A percentile compares a stretch with the other conserved stretches of the same genome.
Conservation (phyloP, 2,113 vertebrate genomes). For the Zapornia atra region DNA sequence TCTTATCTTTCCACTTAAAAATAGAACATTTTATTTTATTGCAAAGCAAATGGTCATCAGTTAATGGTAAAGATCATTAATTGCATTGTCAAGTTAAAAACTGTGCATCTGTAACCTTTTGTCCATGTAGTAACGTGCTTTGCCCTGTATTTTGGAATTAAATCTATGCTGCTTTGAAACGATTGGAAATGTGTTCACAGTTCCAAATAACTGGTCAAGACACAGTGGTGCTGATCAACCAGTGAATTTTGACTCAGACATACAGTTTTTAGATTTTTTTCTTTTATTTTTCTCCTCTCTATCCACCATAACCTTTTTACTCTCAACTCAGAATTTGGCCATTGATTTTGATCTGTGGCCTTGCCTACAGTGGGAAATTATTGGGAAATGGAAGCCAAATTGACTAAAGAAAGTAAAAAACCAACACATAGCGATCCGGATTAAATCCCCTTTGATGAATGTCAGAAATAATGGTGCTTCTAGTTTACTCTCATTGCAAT, state of each 20-base stretch:
- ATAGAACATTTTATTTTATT: neutral
- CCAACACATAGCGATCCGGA: neutral
- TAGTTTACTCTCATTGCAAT: neutral
- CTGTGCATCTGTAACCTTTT: neutral
- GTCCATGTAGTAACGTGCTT: neutral
- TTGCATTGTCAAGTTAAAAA: neutral
- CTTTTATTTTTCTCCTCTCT: neutral
- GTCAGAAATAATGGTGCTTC: neutral
- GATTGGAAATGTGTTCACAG: neutral
- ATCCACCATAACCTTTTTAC: neutral
- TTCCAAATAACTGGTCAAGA: neutral
- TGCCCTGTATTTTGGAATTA: neutral
- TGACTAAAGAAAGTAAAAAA: neutral
- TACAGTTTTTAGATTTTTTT: neutral
- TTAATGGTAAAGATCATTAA: neutral
- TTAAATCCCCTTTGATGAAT: neutral
- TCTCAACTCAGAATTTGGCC: neutral
- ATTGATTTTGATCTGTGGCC: neutral
- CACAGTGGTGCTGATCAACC: accelerated
- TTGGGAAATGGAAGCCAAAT: neutral
- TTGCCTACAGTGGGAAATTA: neutral
- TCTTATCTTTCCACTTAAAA: neutral
- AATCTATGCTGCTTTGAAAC: neutral
- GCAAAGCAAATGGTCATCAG: neutral
- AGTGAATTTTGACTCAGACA: neutral